These are phyloP conservation scores for Cybosia mesomella DNA, from an alignment of 2,888 invertebrate species.

Conservation along the genomic window DNA sequence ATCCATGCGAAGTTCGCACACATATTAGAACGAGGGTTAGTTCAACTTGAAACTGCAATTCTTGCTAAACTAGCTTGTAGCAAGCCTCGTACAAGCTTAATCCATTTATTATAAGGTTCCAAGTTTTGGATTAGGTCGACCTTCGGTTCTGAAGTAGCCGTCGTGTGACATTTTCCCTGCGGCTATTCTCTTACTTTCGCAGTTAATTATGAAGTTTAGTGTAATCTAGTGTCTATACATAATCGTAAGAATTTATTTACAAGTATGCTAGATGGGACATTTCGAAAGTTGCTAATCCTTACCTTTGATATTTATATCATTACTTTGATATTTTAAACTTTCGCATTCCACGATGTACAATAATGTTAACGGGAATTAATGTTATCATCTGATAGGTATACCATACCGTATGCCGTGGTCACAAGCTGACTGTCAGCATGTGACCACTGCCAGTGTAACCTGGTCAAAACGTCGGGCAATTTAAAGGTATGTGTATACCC, in stretches of 20 bases:
- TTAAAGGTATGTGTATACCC: neutral
- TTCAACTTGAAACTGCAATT: conserved; percentile 8
- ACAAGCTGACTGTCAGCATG: too few relatives aligned
- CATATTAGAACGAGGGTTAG: conserved; percentile 32
- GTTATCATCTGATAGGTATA: too few relatives aligned
- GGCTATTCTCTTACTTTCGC: too few relatives aligned
- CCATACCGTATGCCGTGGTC: too few relatives aligned
- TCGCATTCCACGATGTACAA: too few relatives aligned
- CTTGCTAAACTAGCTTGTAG: conserved; percentile 9
- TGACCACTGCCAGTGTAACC: too few relatives aligned
- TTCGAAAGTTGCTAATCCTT: too few relatives aligned
- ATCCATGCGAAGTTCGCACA: conserved; percentile 44
- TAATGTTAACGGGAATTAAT: too few relatives aligned
- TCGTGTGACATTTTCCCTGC: neutral
- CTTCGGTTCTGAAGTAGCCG: neutral
- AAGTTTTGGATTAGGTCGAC: conserved; percentile 5
- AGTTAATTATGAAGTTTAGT: neutral
- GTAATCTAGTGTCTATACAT: neutral
- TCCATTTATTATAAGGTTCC: conserved; percentile 13
- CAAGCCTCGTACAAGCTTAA: conserved; percentile 8
- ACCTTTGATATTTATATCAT: too few relatives aligned
- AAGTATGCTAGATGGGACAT: too few relatives aligned
- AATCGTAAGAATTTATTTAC: neutral
- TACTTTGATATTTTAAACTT: too few relatives aligned
- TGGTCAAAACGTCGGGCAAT: too few relatives aligned